A percentile compares a stretch with the other conserved stretches of the same genome.
Conservation (phyloP, 1,140 invertebrate genomes). For the Drosophila pandora region DNA sequence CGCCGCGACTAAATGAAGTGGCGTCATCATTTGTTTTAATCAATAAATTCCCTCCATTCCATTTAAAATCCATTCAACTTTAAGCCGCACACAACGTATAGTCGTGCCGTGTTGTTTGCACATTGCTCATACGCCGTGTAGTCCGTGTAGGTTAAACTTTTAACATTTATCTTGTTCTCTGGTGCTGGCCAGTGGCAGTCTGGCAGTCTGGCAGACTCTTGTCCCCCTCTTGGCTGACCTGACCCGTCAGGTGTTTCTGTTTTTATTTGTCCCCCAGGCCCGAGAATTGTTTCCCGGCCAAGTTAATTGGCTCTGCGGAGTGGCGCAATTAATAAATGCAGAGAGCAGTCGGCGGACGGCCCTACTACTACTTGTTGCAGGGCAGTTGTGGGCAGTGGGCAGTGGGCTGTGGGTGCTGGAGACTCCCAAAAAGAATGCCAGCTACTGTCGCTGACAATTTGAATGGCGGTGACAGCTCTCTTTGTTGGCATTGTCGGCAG, state of each 20-base stretch:
- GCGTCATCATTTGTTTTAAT: background rate
- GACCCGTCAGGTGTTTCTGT: background rate
- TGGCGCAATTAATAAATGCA: constrained; percentile 35
- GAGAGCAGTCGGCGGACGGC: background rate
- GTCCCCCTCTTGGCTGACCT: too few species aligned
- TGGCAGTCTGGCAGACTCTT: too few species aligned
- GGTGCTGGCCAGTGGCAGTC: background rate
- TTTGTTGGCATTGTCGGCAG: constrained; percentile 42
- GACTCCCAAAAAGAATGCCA: background rate
- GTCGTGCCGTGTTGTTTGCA: too few species aligned
- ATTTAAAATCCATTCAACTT: too few species aligned
- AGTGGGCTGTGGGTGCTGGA: too few species aligned
- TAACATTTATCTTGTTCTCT: constrained; percentile 23
- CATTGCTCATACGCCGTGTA: constrained; percentile 4
- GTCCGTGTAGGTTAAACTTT: background rate
- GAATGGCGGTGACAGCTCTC: constrained; percentile 32
- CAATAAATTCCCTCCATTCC: background rate
- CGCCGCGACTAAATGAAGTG: background rate
- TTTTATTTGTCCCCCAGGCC: background rate
- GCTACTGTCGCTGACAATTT: constrained; percentile 28
- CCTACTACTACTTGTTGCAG: constrained; percentile 4
- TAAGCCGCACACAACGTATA: background rate
- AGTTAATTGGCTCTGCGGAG: constrained; percentile 35
- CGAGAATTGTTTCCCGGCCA: constrained; percentile 7
- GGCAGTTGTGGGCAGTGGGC: too few species aligned